Evolutionary conservation across 1,140 invertebrate genomes (phyloP), one percentile per base, ranked within the genome.

Genomic region (Calosoma granatense): DNA sequence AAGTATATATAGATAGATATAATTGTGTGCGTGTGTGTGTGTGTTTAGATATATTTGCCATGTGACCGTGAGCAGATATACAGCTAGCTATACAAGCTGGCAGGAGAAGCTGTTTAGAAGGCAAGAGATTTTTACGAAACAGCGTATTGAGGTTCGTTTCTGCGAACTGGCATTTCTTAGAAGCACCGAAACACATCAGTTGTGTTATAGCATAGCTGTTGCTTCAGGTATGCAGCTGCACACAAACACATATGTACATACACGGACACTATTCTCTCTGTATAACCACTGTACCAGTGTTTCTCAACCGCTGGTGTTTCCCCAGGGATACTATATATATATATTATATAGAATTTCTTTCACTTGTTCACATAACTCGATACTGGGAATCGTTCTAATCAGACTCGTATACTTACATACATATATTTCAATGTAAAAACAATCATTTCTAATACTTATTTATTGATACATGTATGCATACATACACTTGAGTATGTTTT

Each of bases 181-280:
- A 47, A 47, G 17, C 15, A 17, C 41, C 41, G 17, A 47, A 47
- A 47, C n/a, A n/a, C 41, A 47, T 47, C 41, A 47, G 6, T 11
- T 3, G 15, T n/a, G n/a, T n/a, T n/a, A n/a, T n/a, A n/a, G n/a
- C n/a, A n/a, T n/a, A n/a, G n/a, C n/a, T n/a, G n/a, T n/a, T n/a
- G n/a, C 3, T 47, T 47, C 41, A 47, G 41, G 41, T 47, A 47
- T 47, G 41, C 41, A 47, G 41, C 41, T 47, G 41, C 41, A 47
- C 41, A 4, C 3, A 47, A 14, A 30, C 26, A n/a, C n/a, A n/a
- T n/a, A n/a, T n/a, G n/a, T n/a, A n/a, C n/a, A n/a, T n/a, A n/a
- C n/a, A n/a, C n/a, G n/a, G n/a, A n/a, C n/a, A n/a, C n/a, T n/a
- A n/a, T n/a, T n/a, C n/a, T n/a, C n/a, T n/a, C n/a, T n/a, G n/a